Conservation (phyloP, 2,113 vertebrate genomes). For the Glaucidium brasilianum region DNA sequence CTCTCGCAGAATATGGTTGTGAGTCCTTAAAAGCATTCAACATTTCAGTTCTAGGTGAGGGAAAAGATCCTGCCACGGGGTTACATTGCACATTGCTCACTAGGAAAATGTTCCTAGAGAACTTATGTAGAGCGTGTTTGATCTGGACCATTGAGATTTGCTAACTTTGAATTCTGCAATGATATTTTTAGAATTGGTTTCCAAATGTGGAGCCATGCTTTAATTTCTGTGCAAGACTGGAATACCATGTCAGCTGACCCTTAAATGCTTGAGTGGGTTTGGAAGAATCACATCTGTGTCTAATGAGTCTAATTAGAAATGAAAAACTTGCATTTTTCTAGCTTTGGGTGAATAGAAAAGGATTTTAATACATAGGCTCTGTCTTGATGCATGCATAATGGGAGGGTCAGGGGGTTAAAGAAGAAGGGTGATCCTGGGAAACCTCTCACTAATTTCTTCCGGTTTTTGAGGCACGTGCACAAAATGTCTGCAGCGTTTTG, state of each 20-base stretch:
- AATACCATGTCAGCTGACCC: background rate
- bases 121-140: background rate
- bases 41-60: background rate
- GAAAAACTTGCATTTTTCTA: background rate
- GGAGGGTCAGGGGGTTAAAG: fast-evolving
- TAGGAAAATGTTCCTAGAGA: background rate
- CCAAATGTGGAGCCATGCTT: background rate
- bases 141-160: background rate
- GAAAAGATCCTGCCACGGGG: background rate
- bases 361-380: background rate
- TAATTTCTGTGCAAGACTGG: background rate
- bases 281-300: background rate
- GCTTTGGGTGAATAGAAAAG: background rate
- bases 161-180: background rate
- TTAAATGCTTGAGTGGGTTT: background rate
- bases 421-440: background rate
- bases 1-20: background rate
- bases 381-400: background rate
- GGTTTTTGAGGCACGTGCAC: background rate
- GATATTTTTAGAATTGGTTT: background rate
- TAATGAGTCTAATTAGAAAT: background rate
- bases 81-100: background rate
- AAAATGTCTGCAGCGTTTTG: background rate
- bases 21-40: background rate
- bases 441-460: background rate